Percentiles rank a stretch among this genome's conserved stretches.
phyloP scores from a whole-genome alignment of 2,113 vertebrate genomes.

The Isichthys henryi region DNA sequence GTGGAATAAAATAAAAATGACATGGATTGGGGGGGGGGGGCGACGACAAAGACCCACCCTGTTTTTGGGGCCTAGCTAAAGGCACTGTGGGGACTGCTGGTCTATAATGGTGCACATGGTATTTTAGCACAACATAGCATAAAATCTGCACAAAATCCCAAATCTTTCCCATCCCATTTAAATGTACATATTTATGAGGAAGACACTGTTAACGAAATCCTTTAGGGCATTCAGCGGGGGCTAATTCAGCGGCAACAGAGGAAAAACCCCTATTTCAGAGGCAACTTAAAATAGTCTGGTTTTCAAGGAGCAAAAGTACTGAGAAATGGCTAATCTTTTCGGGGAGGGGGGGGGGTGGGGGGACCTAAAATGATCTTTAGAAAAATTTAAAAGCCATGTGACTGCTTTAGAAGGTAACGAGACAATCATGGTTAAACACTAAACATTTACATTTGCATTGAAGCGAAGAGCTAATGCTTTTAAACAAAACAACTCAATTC shows the following conservation, averaged over 20 bases:
- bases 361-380: not conserved
- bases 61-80: constrained; percentile 49
- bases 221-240: not conserved
- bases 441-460: not conserved
- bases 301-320: constrained; percentile 1
- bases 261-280: not conserved
- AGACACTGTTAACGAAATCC: not conserved
- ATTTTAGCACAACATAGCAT: not conserved
- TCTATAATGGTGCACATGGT: not conserved
- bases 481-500: not conserved
- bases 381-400: not conserved
- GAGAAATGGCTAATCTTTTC: not conserved
- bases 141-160: not conserved
- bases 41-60: constrained; percentile 27
- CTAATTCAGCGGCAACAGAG: not conserved
- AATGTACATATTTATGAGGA: not conserved
- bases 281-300: not conserved
- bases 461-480: not conserved
- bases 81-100: constrained; percentile 12
- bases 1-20: constrained; percentile 38
- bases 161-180: not conserved
- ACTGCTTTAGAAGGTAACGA: not conserved
- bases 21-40: constrained; percentile 20
- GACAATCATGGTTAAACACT: not conserved
- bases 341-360: not conserved